These are phyloP conservation scores for Saturnia japonica DNA, from an alignment of 2,888 invertebrate species.

Conservation along the genomic window DNA sequence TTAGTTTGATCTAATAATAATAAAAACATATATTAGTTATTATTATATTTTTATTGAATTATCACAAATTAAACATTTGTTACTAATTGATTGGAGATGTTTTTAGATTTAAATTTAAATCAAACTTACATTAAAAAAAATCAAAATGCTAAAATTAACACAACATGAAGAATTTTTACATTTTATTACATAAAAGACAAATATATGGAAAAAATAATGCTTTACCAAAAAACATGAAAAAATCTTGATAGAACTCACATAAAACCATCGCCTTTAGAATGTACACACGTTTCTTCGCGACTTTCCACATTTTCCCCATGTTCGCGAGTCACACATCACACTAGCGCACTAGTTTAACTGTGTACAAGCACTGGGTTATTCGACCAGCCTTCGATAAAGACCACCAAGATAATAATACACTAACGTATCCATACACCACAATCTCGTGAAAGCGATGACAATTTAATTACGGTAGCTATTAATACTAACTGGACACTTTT, in stretches of 20 bases:
- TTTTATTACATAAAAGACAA: too few species aligned
- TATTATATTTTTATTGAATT: too few species aligned
- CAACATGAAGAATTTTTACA: too few species aligned
- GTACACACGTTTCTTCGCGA: slow-evolving; percentile 44
- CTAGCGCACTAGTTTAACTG: slow-evolving; percentile 19
- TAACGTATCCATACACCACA: neutral
- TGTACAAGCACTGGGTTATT: neutral
- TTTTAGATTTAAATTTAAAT: too few species aligned
- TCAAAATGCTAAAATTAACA: too few species aligned
- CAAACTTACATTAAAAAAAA: too few species aligned
- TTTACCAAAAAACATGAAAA: neutral
- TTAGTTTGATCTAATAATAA: too few species aligned
- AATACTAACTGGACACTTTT: slow-evolving; percentile 13
- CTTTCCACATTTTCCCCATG: slow-evolving; percentile 52
- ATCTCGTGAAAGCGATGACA: slow-evolving; percentile 21
- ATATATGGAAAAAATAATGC: too few species aligned
- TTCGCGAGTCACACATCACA: slow-evolving; percentile 25
- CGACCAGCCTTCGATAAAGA: slow-evolving; percentile 5
- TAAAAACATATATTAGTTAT: too few species aligned
- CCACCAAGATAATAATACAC: slow-evolving; percentile 24
- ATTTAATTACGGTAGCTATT: slow-evolving; percentile 24
- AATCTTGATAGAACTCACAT: slow-evolving; percentile 44
- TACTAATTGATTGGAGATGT: too few species aligned
- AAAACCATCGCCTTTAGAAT: slow-evolving; percentile 47
- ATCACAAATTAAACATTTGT: too few species aligned